Evolutionary conservation across 2,888 invertebrate species (phyloP).

Genomic region (Polyommatus icarus): DNA sequence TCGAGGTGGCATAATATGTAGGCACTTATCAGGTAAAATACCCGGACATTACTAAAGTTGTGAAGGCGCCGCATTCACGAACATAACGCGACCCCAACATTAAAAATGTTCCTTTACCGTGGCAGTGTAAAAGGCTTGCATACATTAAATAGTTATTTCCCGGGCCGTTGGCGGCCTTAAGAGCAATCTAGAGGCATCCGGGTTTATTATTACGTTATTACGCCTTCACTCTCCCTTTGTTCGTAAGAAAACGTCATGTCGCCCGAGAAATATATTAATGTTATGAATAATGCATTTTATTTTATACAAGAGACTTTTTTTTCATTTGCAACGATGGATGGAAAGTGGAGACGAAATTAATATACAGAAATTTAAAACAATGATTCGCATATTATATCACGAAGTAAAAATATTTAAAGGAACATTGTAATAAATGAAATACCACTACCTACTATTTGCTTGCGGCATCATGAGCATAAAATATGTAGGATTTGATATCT

Average conservation of each 20-base stretch:
- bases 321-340: constrained; percentile 7
- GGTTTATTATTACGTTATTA: constrained; percentile 33
- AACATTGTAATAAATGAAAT: too few relatives aligned
- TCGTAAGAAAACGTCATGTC: constrained; percentile 25
- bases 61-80: constrained; percentile 1
- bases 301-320: constrained; percentile 12
- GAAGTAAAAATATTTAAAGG: not conserved
- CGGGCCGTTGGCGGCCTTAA: constrained; percentile 31
- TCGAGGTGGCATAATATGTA: too few relatives aligned
- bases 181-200: constrained; percentile 31
- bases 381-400: not conserved
- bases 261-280: not conserved
- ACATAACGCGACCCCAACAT: constrained; percentile 20
- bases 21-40: too few relatives aligned
- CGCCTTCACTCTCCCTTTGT: constrained; percentile 28
- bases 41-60: not conserved
- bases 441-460: too few relatives aligned
- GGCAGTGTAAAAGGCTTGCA: constrained; percentile 32
- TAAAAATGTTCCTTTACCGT: constrained; percentile 27
- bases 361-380: not conserved
- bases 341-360: not conserved
- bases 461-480: too few relatives aligned
- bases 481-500: too few relatives aligned
- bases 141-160: constrained; percentile 35
- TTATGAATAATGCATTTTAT: not conserved